Evolutionary conservation across 2,888 invertebrate genomes (phyloP), one percentile per base, ranked within the genome.

Genomic region (Brachylomia viminalis): DNA sequence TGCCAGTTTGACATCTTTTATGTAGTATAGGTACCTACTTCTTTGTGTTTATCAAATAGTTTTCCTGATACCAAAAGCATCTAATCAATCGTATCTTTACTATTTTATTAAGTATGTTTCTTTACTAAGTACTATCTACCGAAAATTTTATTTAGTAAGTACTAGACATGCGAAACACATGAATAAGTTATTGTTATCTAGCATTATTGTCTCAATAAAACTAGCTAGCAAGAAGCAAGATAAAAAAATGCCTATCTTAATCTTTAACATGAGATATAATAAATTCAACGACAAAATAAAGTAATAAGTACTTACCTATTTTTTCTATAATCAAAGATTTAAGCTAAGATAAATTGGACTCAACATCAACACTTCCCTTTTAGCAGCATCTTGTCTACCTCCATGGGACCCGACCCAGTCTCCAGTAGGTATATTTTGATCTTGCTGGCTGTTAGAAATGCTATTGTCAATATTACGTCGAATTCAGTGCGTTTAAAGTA

Each of bases 161-260:
- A 47, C 20, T 77, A 33, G 42, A 69, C 33, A 20, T 20, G 23
- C 59, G 45, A 70, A 61, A 77, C 56, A 80, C 33, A 49, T 64
- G 58, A 78, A 64, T 73, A 78, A 78, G 58, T 78, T 80, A 78
- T 27, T 64, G 20, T 45, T 49, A 72, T 80, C 80, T 27, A 4
- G 8, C 2, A 23, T 23, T 23, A 47, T 54, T 61, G 52, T 38
- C 11, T 30, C 47, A 72, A 79, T 77, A 77, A 61, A 77, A 72
- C 30, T 80, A 33, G 30, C 20, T 30, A 10, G 11, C 23, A 30
- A 49, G 20, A 23, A 49, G 23, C 15, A 66, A 66, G 27, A 54
- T 42, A 54, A 56, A 42, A 56, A 47, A 80, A 56, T 17, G n/a
- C 17, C 15, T 52, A 49, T 56, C 30, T 3, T 54, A 47, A 80